These are phyloP conservation scores for Leptura quadrifasciata DNA, from an alignment of 2,888 invertebrate species.

Conservation along the genomic window DNA sequence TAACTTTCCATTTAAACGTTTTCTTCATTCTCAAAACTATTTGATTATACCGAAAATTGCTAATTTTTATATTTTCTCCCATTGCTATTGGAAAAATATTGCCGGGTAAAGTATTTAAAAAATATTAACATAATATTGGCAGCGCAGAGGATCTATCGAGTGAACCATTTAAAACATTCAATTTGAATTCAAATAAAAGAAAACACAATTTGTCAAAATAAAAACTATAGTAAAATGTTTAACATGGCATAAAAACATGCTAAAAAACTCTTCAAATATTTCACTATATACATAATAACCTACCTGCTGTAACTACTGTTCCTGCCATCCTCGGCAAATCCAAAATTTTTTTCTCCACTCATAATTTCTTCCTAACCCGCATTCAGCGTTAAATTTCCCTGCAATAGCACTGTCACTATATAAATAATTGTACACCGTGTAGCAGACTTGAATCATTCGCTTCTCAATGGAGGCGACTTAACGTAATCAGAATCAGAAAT, in stretches of 20 bases:
- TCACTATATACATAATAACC: slow-evolving; percentile 12
- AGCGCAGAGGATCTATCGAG: no score
- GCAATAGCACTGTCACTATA: slow-evolving; percentile 24
- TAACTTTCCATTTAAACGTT: no score
- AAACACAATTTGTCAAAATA: no score
- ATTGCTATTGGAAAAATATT: no score
- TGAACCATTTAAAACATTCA: no score
- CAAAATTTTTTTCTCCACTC: slow-evolving; percentile 52
- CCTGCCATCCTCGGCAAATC: slow-evolving; percentile 53
- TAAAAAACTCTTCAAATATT: not conserved
- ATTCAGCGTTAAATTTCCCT: slow-evolving; percentile 31
- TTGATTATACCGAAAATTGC: no score
- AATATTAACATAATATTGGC: no score
- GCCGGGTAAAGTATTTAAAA: no score
- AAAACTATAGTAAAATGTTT: not conserved
- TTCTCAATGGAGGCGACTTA: slow-evolving; percentile 21
- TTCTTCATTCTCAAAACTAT: no score
- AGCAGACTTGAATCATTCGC: slow-evolving; percentile 18
- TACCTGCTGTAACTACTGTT: slow-evolving; percentile 54
- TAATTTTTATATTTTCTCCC: no score
- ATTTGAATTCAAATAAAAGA: no score
- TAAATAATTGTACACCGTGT: slow-evolving; percentile 13
- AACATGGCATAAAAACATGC: not conserved
- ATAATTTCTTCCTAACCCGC: slow-evolving; percentile 41
- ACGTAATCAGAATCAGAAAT: slow-evolving; percentile 41